phyloP scores from a whole-genome alignment of 1,140 invertebrate species.

The Drosophila lacertosa region DNA sequence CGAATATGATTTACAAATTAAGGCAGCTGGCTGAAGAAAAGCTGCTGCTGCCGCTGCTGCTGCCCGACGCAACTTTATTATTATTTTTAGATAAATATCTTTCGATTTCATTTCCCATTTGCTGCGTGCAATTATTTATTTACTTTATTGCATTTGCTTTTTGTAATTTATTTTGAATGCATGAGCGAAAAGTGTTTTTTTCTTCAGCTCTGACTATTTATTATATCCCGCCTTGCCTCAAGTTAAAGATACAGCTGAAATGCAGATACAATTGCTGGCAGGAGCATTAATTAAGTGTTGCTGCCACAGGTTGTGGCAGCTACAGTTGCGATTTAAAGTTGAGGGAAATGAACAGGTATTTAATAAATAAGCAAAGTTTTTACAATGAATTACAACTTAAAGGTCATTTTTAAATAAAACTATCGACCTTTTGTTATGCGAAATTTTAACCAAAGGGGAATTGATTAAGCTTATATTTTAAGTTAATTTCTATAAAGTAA shows the following conservation, averaged over 20 bases:
- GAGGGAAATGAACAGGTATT: too few species aligned
- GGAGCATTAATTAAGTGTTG: conserved; percentile 15
- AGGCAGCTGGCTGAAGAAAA: conserved; percentile 61
- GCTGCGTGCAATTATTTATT: conserved; percentile 70
- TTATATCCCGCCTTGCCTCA: conserved; percentile 47
- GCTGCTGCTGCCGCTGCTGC: conserved; percentile 26
- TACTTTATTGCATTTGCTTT: conserved; percentile 46
- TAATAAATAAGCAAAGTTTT: too few species aligned
- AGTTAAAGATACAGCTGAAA: conserved; percentile 17
- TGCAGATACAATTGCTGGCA: conserved; percentile 17
- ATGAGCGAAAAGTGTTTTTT: conserved; percentile 54
- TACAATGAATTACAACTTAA: too few species aligned
- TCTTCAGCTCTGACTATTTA: conserved; percentile 55
- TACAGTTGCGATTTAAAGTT: neutral
- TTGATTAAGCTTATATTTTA: too few species aligned
- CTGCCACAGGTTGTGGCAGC: conserved; percentile 16
- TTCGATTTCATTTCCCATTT: conserved; percentile 60
- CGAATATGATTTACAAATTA: conserved; percentile 77
- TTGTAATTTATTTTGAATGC: conserved; percentile 70
- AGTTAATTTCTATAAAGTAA: too few species aligned
- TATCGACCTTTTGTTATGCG: too few species aligned
- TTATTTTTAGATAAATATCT: conserved; percentile 81
- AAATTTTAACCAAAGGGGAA: too few species aligned
- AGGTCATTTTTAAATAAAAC: too few species aligned
- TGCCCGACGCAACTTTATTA: conserved; percentile 63